Conservation (phyloP, 2,888 invertebrate species). For the Cheilosia pagana region DNA sequence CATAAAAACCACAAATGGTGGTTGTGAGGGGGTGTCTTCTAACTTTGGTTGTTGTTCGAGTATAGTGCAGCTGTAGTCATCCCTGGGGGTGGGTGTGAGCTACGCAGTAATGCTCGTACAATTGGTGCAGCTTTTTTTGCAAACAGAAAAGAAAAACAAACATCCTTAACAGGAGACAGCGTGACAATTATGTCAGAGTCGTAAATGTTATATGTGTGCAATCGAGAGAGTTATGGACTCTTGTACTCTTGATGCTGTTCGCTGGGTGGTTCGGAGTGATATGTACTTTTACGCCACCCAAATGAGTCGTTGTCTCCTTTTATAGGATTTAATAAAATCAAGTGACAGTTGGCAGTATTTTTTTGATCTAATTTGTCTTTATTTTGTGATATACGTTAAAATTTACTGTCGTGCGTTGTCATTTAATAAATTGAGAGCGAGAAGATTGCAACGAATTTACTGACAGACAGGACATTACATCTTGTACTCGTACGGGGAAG, state of each 20-base stretch:
- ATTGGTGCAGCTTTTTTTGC: background rate
- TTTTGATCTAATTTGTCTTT: constrained; percentile 26
- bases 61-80: constrained; percentile 6
- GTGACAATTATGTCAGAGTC: constrained; percentile 67
- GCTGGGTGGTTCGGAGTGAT: background rate
- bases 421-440: constrained; percentile 15
- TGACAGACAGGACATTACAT: background rate
- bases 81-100: background rate
- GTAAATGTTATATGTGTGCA: constrained; percentile 59
- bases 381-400: background rate
- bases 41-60: constrained; percentile 29
- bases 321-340: constrained; percentile 61
- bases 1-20: constrained; percentile 44
- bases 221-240: constrained; percentile 54
- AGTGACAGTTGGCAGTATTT: constrained; percentile 47
- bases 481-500: too few relatives aligned
- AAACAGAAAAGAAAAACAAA: background rate
- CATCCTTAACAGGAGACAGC: constrained; percentile 44
- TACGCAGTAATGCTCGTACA: background rate
- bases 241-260: constrained; percentile 1
- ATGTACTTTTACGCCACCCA: constrained; percentile 30
- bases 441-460: too few relatives aligned
- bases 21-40: background rate
- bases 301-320: constrained; percentile 57
- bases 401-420: constrained; percentile 13